Conservation (phyloP, 2,113 vertebrate genomes). For the Corydoras maculifer region DNA sequence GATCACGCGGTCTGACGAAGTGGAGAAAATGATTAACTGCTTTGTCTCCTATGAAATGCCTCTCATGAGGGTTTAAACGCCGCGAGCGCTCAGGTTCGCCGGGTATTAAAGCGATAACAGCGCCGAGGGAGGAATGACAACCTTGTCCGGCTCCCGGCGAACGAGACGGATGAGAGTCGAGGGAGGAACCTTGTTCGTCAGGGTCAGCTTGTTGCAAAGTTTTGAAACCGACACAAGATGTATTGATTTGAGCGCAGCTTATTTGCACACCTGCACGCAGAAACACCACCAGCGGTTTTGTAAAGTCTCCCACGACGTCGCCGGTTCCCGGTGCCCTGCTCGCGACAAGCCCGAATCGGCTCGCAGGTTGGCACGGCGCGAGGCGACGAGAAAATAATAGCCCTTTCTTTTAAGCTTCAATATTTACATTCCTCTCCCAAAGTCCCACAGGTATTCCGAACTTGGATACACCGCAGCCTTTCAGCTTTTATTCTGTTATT, state of each 20-base stretch:
- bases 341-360: neutral
- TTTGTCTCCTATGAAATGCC: neutral
- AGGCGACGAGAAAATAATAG: conserved; percentile 18
- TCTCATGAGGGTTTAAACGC: neutral
- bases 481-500: neutral
- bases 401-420: conserved; percentile 28
- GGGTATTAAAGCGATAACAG: neutral
- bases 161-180: neutral
- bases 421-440: conserved; percentile 31
- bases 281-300: neutral
- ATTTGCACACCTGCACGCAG: conserved; percentile 5
- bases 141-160: neutral
- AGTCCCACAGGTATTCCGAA: conserved; percentile 30
- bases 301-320: neutral
- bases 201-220: neutral
- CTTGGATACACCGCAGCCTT: conserved; percentile 13
- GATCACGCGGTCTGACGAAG: too few species aligned
- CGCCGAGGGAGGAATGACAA: neutral
- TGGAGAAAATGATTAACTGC: neutral
- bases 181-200: neutral
- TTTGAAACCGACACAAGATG: neutral
- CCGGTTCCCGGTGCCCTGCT: conserved; percentile 1
- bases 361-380: neutral
- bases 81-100: neutral
- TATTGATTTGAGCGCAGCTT: too few species aligned